Evolutionary conservation across 2,888 invertebrate genomes (phyloP), one percentile per base, ranked within the genome.

Genomic region (Leptopilina myrica): DNA sequence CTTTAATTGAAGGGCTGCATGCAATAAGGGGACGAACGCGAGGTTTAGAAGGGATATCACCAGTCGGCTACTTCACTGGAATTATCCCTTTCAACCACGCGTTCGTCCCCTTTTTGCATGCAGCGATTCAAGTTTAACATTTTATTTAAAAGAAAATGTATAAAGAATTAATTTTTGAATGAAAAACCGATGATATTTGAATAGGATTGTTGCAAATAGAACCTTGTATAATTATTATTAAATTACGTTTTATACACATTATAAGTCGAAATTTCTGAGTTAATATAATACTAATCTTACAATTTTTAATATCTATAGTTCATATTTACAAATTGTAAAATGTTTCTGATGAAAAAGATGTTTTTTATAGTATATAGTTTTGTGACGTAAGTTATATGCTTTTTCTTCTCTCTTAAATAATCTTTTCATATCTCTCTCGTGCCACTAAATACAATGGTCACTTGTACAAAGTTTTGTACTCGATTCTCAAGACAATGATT

Each of bases 271-370:
- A 69, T 69, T 15, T 69, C 7, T 69, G 69, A 69, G 69, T 46
- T 64, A 43, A 33, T 79, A 76, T 80, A 67, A 81, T 73, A 49
- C 81, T 82, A 82, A 79, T 81, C 76, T 69, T 84, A 81, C 82
- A 81, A 81, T 82, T 77, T 80, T 81, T 79, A 78, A 81, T 84
- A 87, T 85, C 85, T 88, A 88, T 89, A 88, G 79, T 89, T 88
- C 86, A 88, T 89, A 90, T 90, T 86, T 90, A 90, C 90, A 90
- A 90, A 90, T 90, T 90, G 89, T 89, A 90, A 90, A 90, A 90
- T 90, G 85, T 86, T 80, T 88, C 85, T 85, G 88, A 89, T 90
- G 80, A 81, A 84, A 84, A 84, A 84, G 82, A 83, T 81, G 76
- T 79, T 81, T 79, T 49, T 49, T 46, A 9, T 81, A 83, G 83